A percentile compares a stretch with the other conserved stretches of the same genome.
Evolutionary conservation across 2,113 vertebrate genomes (phyloP).

Genomic region (Actenoides lindsayi): DNA sequence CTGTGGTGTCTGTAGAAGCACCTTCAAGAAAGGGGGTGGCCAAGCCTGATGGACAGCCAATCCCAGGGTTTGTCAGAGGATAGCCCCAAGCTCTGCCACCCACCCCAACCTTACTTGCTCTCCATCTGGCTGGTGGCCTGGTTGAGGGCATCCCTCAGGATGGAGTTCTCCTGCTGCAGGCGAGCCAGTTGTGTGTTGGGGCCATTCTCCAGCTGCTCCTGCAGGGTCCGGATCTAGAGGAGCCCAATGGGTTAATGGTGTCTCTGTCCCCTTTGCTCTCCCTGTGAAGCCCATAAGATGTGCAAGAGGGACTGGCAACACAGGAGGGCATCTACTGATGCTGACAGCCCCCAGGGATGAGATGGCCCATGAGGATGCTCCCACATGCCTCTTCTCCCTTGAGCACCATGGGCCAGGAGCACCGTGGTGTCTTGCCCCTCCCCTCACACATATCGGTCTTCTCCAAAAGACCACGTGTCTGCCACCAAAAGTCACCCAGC

Average conservation of each 20-base stretch:
- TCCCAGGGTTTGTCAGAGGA: not conserved
- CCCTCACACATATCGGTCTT: not conserved
- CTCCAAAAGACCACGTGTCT: not conserved
- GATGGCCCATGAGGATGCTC: not conserved
- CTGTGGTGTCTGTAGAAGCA: not conserved
- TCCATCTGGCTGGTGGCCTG: slow-evolving; percentile 93
- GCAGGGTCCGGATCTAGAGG: slow-evolving; percentile 84
- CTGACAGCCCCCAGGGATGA: not conserved
- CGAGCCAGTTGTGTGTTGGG: slow-evolving; percentile 89
- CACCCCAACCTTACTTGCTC: slow-evolving; percentile 83
- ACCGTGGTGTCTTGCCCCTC: fast-evolving
- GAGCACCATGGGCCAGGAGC: fast-evolving
- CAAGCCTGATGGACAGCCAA: not conserved
- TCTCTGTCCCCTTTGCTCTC: not conserved
- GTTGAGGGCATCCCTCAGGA: slow-evolving; percentile 93
- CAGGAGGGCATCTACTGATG: not conserved
- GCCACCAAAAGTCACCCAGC: not conserved
- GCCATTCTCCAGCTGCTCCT: slow-evolving; percentile 94
- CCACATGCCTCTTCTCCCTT: fast-evolving
- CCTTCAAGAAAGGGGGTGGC: not conserved
- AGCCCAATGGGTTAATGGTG: not conserved
- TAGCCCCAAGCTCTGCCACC: not conserved
- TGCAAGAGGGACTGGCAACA: not conserved
- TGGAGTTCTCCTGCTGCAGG: slow-evolving; percentile 95
- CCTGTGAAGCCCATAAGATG: fast-evolving